Evolutionary conservation across 2,888 invertebrate species (phyloP).

Genomic region (Bombylius discolor): DNA sequence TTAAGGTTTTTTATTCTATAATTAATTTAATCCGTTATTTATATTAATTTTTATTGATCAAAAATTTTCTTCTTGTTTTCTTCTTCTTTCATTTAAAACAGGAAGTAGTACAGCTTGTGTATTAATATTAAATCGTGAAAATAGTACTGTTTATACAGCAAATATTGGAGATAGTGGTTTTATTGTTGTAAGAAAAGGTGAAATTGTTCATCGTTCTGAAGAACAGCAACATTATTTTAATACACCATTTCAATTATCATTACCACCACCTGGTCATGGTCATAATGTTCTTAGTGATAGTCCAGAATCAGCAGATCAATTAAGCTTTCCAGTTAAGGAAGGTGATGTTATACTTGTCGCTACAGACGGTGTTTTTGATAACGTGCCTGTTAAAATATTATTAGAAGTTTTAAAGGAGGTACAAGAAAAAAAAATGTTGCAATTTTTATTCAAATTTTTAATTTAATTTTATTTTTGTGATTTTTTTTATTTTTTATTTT

Average conservation of each 20-base stretch:
- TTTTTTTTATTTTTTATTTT: conserved; percentile 12
- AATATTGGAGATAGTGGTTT: conserved; percentile 99
- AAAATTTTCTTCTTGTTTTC: neutral
- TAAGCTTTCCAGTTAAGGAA: conserved; percentile 73
- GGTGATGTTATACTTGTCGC: conserved; percentile 92
- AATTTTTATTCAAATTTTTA: neutral
- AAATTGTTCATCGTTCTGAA: conserved; percentile 81
- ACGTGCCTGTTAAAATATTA: conserved; percentile 83
- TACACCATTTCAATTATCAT: conserved; percentile 91
- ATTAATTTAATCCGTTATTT: too few species aligned
- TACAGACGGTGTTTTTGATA: conserved; percentile 98
- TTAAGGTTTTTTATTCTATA: neutral
- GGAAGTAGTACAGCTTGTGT: conserved; percentile 98
- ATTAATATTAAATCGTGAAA: conserved; percentile 80
- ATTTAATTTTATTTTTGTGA: neutral
- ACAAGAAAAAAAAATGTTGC: conserved; percentile 9
- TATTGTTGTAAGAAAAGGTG: conserved; percentile 76
- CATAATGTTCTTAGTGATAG: conserved; percentile 83
- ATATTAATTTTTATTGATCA: too few species aligned
- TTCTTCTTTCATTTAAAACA: conserved; percentile 25
- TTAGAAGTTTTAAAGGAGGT: conserved; percentile 70
- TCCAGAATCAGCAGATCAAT: conserved; percentile 82
- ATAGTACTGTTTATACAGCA: conserved; percentile 82
- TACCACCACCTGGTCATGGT: conserved; percentile 83
- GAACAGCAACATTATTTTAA: conserved; percentile 99